Evolutionary conservation across 2,888 invertebrate genomes (phyloP).

Genomic region (Kuschelorhynchus macadamiae): DNA sequence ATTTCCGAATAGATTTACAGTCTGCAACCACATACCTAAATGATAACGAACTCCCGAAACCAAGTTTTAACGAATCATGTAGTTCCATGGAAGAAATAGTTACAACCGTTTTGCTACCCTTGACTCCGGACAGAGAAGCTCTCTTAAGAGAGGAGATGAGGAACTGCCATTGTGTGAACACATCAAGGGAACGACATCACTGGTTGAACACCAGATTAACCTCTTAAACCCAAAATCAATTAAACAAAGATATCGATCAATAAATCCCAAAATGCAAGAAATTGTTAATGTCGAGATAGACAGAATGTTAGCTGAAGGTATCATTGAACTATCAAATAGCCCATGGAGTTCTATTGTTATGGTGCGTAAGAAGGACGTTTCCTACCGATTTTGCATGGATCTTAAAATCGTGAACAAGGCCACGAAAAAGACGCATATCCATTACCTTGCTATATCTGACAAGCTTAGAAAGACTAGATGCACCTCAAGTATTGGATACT

Average conservation of each 20-base stretch:
- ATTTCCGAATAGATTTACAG: too few relatives aligned
- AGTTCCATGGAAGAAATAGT: too few relatives aligned
- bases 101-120: too few relatives aligned
- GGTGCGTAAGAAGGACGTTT: not conserved
- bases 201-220: not conserved
- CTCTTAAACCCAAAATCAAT: not conserved
- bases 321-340: slow-evolving; percentile 5
- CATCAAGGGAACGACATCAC: not conserved
- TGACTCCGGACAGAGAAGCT: too few relatives aligned
- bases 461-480: slow-evolving; percentile 53
- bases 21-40: too few relatives aligned
- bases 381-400: not conserved
- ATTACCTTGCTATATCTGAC: slow-evolving; percentile 54
- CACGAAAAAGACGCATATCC: not conserved
- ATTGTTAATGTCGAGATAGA: not conserved
- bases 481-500: slow-evolving; percentile 36
- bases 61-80: too few relatives aligned
- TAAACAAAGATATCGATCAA: not conserved
- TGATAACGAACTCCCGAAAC: too few relatives aligned
- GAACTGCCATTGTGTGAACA: not conserved
- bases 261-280: not conserved
- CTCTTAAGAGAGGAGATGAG: not conserved
- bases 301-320: not conserved
- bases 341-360: not conserved
- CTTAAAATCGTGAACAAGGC: not conserved